These are phyloP conservation scores for Ethmia dodecea DNA, from an alignment of 2,888 invertebrate species.

Conservation along the genomic window DNA sequence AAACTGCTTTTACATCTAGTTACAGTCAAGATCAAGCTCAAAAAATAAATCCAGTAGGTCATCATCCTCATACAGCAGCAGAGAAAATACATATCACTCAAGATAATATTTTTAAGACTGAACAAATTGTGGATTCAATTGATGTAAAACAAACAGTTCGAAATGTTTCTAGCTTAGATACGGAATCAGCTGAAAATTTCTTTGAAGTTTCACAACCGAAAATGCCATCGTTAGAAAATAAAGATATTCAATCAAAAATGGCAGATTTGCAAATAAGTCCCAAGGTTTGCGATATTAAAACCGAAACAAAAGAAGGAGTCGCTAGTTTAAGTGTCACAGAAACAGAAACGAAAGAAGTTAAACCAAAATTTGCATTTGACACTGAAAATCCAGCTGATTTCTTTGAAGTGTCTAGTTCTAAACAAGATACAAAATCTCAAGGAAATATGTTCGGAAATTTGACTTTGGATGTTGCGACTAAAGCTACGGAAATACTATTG, in stretches of 20 bases:
- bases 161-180: not conserved
- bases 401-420: not conserved
- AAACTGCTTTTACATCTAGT: too few species aligned
- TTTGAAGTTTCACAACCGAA: constrained; percentile 11
- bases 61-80: too few species aligned
- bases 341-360: not conserved
- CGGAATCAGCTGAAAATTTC: constrained; percentile 13
- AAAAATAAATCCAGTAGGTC: too few species aligned
- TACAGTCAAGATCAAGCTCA: too few species aligned
- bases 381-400: not conserved
- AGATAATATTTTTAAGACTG: too few species aligned
- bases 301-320: not conserved
- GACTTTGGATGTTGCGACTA: constrained; percentile 6
- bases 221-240: too few species aligned
- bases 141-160: too few species aligned
- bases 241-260: too few species aligned
- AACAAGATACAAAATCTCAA: not conserved
- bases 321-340: not conserved
- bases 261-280: not conserved
- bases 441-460: constrained; percentile 9
- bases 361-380: not conserved
- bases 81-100: too few species aligned
- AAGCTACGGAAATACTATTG: not conserved
- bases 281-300: not conserved
- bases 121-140: too few species aligned